Conservation (phyloP, 2,113 vertebrate genomes). For the Nibea coibor region DNA sequence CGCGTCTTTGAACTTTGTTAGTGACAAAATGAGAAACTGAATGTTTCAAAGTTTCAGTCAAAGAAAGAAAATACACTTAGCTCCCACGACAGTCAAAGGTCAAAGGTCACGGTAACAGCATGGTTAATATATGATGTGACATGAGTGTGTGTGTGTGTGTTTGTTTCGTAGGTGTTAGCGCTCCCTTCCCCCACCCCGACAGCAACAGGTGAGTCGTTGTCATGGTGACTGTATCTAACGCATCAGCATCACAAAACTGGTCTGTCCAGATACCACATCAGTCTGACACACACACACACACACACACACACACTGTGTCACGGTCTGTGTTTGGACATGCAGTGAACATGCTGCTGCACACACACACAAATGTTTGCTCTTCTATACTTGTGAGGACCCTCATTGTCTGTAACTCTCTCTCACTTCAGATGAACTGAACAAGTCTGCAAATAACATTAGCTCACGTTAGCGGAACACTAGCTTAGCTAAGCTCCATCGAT, state of each 20-base stretch:
- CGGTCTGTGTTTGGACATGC: too few relatives aligned
- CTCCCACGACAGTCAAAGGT: neutral
- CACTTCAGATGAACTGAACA: too few relatives aligned
- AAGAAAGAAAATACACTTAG: too few relatives aligned
- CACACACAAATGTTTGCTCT: neutral
- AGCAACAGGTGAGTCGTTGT: slow-evolving; percentile 44
- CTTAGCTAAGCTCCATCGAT: too few relatives aligned
- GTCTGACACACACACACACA: slow-evolving; percentile 27
- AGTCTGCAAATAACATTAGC: too few relatives aligned
- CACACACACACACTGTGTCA: neutral
- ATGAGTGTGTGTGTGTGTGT: neutral
- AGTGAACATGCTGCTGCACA: too few relatives aligned
- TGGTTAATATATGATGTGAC: neutral
- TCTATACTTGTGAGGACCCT: too few relatives aligned
- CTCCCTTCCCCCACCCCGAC: slow-evolving; percentile 4
- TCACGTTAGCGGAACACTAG: too few relatives aligned
- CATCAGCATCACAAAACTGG: slow-evolving; percentile 71
- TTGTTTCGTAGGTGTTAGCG: neutral
- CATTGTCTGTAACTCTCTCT: too few relatives aligned
- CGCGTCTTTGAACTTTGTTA: too few relatives aligned
- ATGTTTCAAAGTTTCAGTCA: too few relatives aligned
- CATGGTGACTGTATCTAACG: slow-evolving; percentile 55
- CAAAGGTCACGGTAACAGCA: neutral
- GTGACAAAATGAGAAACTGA: too few relatives aligned
- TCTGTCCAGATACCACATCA: slow-evolving; percentile 46